These are phyloP conservation scores for Lethenteron camtschaticum DNA, from an alignment of 2,113 vertebrate genomes.

Conservation along the genomic window DNA sequence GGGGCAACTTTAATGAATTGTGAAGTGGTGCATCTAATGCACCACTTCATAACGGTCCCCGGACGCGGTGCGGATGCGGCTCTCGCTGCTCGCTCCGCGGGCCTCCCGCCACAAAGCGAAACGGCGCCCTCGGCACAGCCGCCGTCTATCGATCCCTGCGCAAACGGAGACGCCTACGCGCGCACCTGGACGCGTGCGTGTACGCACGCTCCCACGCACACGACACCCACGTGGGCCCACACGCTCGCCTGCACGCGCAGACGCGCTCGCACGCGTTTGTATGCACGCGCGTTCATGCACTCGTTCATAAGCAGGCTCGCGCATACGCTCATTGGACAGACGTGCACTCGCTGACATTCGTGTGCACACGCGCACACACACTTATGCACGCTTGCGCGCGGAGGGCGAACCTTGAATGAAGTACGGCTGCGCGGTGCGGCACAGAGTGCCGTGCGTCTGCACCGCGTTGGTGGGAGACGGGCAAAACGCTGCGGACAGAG, in stretches of 20 bases:
- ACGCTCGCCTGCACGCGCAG: background rate
- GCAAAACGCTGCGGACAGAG: background rate
- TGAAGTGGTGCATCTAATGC: too few relatives aligned
- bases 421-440: background rate
- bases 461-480: background rate
- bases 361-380: background rate
- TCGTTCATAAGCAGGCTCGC: background rate
- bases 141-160: too few relatives aligned
- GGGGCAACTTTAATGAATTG: too few relatives aligned
- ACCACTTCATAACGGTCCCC: too few relatives aligned
- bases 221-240: background rate
- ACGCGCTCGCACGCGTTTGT: background rate
- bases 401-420: background rate
- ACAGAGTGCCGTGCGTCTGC: constrained; percentile 2
- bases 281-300: background rate
- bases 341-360: background rate
- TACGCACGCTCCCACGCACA: background rate
- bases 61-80: too few relatives aligned
- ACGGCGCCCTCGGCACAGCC: too few relatives aligned
- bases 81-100: too few relatives aligned
- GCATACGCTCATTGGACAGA: background rate
- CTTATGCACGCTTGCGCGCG: background rate
- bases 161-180: too few relatives aligned
- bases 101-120: too few relatives aligned
- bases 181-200: background rate